Base-by-base conservation (phyloP, 2,888 invertebrate genomes). In the Anoncus sp. region DNA sequence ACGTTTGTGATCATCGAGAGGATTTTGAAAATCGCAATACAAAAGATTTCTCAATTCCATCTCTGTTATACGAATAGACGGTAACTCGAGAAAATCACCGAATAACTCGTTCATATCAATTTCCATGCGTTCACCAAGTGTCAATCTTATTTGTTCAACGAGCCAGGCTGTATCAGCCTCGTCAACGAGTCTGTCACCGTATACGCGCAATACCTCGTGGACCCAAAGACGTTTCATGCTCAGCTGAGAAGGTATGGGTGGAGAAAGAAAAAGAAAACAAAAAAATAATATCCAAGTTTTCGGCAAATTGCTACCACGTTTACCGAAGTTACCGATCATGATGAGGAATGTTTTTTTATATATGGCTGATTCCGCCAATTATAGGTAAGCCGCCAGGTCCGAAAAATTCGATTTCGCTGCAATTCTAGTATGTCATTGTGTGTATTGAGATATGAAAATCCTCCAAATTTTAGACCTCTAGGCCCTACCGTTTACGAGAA, bases 21-120 rank as follows among this genome's bases (percentile, higher is more conserved):
- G 97, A 92, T 98, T 97, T 0, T 97, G 96, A 89, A 98, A 99
- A 91, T 99, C 98, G 89, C 99, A 99, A 90, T 97, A 99, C 75
- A 99, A 94, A 81, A 99, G 92, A 85, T 96, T 96, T 67, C 98
- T 94, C 27, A 98, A 92, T 88, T 98, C 97, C 12, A 92, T 92
- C 89, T 98, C 98, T 0, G 95, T 95, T 60, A 98, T 93, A 94
- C 94, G 85, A 55, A 90, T 16, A 1, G 47, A 67, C 20, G 27
- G 24, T 0, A 2, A 14, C 14, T 63, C 60, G 27, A 76, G 27
- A 4, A 98, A 92, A 79, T 97, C 94, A 2, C 92, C 90, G 66
- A 98, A 96, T 87, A 98, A 92, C 3, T 88, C 87, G 84, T 96
- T 93, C 81, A 97, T 94, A 82, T 96, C 92, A 60, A 95, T 95